phyloP scores from a whole-genome alignment of 2,797 vertebrate genomes.

The Prionace glauca region DNA sequence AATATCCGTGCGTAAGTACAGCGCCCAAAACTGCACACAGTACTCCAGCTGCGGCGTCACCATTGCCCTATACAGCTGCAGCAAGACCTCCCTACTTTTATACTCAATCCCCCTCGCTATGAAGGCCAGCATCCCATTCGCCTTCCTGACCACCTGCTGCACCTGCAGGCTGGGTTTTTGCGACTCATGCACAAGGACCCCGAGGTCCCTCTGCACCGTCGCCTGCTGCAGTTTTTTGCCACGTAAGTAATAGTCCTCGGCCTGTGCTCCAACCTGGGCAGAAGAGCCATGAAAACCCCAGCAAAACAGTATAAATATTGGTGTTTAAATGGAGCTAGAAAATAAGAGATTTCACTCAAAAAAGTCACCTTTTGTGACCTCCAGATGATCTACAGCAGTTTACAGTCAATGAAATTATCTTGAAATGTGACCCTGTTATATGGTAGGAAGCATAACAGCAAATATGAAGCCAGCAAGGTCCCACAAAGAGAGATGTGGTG shows the following conservation, averaged over 20 bases:
- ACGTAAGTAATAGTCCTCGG: background rate
- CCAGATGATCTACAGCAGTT: background rate
- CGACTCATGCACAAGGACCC: no score
- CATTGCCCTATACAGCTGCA: no score
- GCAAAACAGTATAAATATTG: background rate
- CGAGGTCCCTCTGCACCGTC: no score
- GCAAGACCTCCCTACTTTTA: no score
- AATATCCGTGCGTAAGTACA: no score
- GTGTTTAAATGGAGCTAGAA: background rate
- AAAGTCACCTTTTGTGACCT: background rate
- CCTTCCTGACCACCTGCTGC: no score
- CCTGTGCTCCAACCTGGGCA: background rate
- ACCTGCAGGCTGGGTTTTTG: no score
- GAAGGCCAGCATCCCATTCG: no score
- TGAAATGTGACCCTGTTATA: background rate
- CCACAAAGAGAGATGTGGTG: background rate
- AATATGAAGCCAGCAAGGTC: background rate
- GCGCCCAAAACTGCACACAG: no score
- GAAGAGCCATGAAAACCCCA: background rate
- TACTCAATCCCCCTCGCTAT: no score
- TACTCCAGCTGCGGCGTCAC: no score
- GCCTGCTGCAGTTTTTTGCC: no score
- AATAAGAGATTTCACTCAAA: background rate
- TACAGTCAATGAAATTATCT: background rate
- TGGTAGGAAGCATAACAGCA: background rate